Evolutionary conservation across 92 coral and sea anemone genomes (phyloP).

Genomic region (Virgularia gustaviana): DNA sequence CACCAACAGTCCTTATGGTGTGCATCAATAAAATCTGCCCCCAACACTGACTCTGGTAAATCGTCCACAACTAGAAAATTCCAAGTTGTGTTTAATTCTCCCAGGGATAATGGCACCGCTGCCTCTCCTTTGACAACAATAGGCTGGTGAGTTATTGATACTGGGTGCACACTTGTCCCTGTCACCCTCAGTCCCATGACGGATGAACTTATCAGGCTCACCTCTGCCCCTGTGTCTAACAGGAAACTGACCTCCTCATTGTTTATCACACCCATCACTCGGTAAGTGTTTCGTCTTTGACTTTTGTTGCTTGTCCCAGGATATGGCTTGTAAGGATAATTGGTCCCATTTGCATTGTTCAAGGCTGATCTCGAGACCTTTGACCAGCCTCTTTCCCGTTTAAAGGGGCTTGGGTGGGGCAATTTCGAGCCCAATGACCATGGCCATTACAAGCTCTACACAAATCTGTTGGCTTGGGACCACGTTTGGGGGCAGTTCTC

Average conservation of each 20-base stretch:
- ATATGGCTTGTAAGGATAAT: constrained; percentile 31
- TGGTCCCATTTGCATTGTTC: constrained; percentile 28
- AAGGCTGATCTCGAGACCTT: constrained; percentile 48
- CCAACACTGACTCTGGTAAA: constrained; percentile 46
- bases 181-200: constrained; percentile 27
- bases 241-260: constrained; percentile 22
- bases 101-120: constrained; percentile 28
- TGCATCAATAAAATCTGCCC: constrained; percentile 47
- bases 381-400: constrained; percentile 49
- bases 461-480: constrained; percentile 31
- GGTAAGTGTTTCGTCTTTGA: constrained; percentile 21
- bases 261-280: constrained; percentile 32
- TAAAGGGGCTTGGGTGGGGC: constrained; percentile 27
- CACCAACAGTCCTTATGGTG: constrained; percentile 50
- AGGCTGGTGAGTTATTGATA: constrained; percentile 35
- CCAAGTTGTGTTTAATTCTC: constrained; percentile 36
- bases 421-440: constrained; percentile 43
- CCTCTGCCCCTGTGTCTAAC: constrained; percentile 47
- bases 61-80: constrained; percentile 38
- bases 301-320: constrained; percentile 25
- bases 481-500: constrained; percentile 22
- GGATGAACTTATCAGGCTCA: constrained; percentile 39
- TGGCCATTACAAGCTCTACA: constrained; percentile 32
- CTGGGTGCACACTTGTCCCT: constrained; percentile 8
- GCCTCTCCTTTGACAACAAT: constrained; percentile 43